Conservation (phyloP, 2,888 invertebrate species). For the Drosophila buzzatii region DNA sequence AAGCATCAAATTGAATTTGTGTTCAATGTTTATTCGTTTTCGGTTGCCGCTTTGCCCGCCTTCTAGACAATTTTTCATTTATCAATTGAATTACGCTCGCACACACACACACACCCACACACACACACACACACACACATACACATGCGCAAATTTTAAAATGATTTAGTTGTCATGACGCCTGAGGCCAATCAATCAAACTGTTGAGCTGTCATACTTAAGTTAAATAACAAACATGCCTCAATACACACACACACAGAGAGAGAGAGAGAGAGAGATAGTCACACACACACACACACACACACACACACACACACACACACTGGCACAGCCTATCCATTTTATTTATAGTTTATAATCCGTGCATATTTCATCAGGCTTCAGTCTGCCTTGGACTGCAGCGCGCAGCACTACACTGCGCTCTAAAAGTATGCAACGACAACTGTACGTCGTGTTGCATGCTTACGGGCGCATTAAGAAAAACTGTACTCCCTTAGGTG, state of each 20-base stretch:
- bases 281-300: background rate
- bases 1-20: constrained; percentile 67
- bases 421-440: constrained; percentile 25
- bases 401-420: background rate
- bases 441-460: background rate
- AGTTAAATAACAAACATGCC: constrained; percentile 30
- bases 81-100: constrained; percentile 60
- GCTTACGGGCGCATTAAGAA: background rate
- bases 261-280: background rate
- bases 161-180: constrained; percentile 70
- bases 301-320: background rate
- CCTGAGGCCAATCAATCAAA: constrained; percentile 48
- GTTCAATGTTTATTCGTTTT: constrained; percentile 48
- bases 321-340: background rate
- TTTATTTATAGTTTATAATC: constrained; percentile 18
- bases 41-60: constrained; percentile 35
- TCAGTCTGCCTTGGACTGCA: background rate
- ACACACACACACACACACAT: background rate
- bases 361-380: constrained; percentile 4
- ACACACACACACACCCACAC: constrained; percentile 16
- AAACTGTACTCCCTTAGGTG: background rate
- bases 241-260: constrained; percentile 1
- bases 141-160: constrained; percentile 32
- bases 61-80: constrained; percentile 62
- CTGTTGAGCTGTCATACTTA: constrained; percentile 34